phyloP scores from a whole-genome alignment of 2,888 invertebrate species.

The Thymelicus sylvestris region DNA sequence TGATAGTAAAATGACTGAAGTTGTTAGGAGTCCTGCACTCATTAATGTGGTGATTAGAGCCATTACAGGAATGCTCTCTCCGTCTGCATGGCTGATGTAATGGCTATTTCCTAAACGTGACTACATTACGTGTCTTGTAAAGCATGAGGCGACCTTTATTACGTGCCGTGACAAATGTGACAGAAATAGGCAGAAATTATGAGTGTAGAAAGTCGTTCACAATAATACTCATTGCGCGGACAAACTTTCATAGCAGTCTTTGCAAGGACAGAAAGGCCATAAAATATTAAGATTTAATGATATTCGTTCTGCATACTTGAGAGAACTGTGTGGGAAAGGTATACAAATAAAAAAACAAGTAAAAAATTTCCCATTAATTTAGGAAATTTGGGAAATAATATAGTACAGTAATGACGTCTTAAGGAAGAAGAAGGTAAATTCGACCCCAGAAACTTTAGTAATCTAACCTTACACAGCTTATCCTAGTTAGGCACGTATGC shows the following conservation, averaged over 20 bases:
- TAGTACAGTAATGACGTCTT: too few relatives aligned
- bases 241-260: background rate
- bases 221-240: background rate
- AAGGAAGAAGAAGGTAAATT: too few relatives aligned
- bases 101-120: constrained; percentile 31
- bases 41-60: constrained; percentile 26
- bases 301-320: too few relatives aligned
- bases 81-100: constrained; percentile 22
- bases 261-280: too few relatives aligned
- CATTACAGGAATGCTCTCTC: constrained; percentile 29
- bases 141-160: constrained; percentile 20
- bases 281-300: too few relatives aligned
- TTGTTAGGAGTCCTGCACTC: constrained; percentile 6
- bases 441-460: too few relatives aligned
- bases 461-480: too few relatives aligned
- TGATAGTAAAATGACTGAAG: background rate
- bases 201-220: background rate
- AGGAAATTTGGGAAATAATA: too few relatives aligned
- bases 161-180: constrained; percentile 28
- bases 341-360: too few relatives aligned
- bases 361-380: too few relatives aligned
- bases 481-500: too few relatives aligned
- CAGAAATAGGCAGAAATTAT: constrained; percentile 12
- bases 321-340: too few relatives aligned
- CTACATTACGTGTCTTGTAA: constrained; percentile 7